Conservation (phyloP, 2,113 vertebrate species). For the Eptatretus burgeri region DNA sequence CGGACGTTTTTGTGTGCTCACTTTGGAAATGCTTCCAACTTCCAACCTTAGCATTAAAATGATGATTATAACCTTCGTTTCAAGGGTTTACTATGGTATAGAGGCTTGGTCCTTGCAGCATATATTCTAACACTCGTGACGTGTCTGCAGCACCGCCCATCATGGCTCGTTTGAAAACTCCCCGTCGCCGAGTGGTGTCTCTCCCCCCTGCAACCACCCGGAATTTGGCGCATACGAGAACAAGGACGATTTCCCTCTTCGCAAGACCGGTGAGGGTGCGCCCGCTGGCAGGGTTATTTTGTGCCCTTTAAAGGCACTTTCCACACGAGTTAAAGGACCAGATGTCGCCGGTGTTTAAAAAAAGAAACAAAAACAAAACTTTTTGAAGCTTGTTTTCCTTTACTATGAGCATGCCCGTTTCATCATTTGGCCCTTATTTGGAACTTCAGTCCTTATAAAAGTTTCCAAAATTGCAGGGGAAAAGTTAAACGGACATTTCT, state of each 20-base stretch:
- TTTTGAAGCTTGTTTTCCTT: too few species aligned
- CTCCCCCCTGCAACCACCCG: slow-evolving; percentile 41
- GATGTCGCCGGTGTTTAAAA: too few species aligned
- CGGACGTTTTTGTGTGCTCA: background rate
- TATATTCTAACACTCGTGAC: too few species aligned
- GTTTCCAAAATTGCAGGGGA: too few species aligned
- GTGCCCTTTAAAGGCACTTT: too few species aligned
- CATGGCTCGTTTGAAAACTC: slow-evolving; percentile 69
- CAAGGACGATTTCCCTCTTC: slow-evolving; percentile 68
- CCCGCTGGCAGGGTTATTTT: too few species aligned
- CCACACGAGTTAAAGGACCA: too few species aligned
- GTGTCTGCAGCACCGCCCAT: slow-evolving; percentile 34
- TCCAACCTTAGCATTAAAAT: background rate
- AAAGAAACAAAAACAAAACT: too few species aligned
- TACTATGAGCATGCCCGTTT: too few species aligned
- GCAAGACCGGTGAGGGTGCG: slow-evolving; percentile 41
- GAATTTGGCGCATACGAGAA: slow-evolving; percentile 47
- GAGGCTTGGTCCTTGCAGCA: background rate
- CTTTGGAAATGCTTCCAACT: background rate
- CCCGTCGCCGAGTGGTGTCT: slow-evolving; percentile 52
- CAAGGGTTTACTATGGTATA: background rate
- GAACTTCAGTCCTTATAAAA: too few species aligned
- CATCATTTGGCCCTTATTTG: too few species aligned
- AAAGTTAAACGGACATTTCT: too few species aligned
- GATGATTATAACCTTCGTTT: background rate